Conservation (phyloP, 2,888 invertebrate species). For the Hypena proboscidalis region DNA sequence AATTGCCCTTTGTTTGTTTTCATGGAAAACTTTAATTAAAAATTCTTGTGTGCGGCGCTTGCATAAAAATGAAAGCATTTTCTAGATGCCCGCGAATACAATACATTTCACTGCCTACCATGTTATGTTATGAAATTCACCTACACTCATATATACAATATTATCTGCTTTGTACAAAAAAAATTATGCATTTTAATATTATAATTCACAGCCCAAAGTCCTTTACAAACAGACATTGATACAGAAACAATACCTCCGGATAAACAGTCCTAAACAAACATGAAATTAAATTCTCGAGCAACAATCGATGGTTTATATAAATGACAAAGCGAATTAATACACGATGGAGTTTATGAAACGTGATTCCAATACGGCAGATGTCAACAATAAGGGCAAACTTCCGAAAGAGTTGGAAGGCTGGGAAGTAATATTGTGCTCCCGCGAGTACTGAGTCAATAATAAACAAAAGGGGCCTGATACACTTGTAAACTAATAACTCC, state of each 20-base stretch:
- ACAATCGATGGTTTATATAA: constrained; percentile 43
- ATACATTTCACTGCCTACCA: too few relatives aligned
- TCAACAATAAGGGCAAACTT: constrained; percentile 82
- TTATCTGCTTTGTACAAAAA: too few relatives aligned
- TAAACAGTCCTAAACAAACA: constrained; percentile 31
- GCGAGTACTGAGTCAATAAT: constrained; percentile 76
- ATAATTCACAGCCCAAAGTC: too few relatives aligned
- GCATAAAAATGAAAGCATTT: too few relatives aligned
- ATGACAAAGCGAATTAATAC: constrained; percentile 60
- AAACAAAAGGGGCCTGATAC: constrained; percentile 83
- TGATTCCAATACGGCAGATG: constrained; percentile 79
- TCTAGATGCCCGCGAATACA: too few relatives aligned
- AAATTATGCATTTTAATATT: too few relatives aligned
- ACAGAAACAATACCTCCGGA: constrained; percentile 18
- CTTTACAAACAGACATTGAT: constrained; percentile 8
- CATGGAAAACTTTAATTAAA: too few relatives aligned
- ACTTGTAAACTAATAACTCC: constrained; percentile 84
- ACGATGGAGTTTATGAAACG: constrained; percentile 64
- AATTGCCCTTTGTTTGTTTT: too few relatives aligned
- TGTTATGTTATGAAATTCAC: too few relatives aligned
- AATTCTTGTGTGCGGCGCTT: too few relatives aligned
- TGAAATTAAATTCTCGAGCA: constrained; percentile 30
- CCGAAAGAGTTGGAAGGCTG: constrained; percentile 84
- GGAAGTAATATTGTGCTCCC: constrained; percentile 69
- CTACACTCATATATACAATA: too few relatives aligned